A percentile compares a stretch with the other conserved stretches of the same genome.
These are phyloP conservation scores for Telmatherina bonti DNA, from an alignment of 2,797 vertebrate species.

Conservation along the genomic window DNA sequence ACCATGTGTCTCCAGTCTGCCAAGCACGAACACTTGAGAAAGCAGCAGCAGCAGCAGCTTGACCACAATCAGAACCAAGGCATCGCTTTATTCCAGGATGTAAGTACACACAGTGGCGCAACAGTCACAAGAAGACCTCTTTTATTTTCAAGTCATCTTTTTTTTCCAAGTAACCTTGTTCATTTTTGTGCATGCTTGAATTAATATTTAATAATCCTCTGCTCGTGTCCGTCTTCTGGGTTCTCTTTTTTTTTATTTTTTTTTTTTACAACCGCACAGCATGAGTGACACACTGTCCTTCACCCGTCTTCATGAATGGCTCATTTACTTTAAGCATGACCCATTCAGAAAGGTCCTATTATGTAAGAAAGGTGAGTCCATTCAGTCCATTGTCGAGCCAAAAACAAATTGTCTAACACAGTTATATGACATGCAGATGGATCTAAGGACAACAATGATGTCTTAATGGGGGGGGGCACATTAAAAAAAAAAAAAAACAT, in stretches of 20 bases:
- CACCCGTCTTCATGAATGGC: conserved; percentile 57
- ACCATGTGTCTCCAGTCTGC: conserved; percentile 88
- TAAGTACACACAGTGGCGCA: conserved; percentile 73
- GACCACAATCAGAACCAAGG: conserved; percentile 78
- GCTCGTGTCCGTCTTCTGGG: background rate
- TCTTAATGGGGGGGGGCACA: too few relatives aligned
- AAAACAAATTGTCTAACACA: conserved; percentile 24
- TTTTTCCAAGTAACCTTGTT: background rate
- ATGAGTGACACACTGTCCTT: conserved; percentile 18
- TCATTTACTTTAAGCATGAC: conserved; percentile 6
- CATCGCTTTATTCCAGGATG: conserved; percentile 86
- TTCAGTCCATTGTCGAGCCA: conserved; percentile 32
- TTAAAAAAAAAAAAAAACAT: too few relatives aligned
- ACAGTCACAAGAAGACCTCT: background rate
- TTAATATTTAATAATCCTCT: background rate
- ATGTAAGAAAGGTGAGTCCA: conserved; percentile 65
- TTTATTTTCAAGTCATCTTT: background rate
- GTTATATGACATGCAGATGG: background rate
- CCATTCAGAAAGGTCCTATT: too few relatives aligned
- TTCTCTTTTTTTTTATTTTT: conserved; percentile 14
- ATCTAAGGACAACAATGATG: background rate
- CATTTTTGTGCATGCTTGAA: background rate
- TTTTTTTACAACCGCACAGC: conserved; percentile 4
- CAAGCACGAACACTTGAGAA: conserved; percentile 78
- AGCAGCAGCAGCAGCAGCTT: conserved; percentile 65